A percentile compares a stretch with the other conserved stretches of the same genome.
Conservation (phyloP, 1,140 invertebrate genomes). For the Triops cancriformis region DNA sequence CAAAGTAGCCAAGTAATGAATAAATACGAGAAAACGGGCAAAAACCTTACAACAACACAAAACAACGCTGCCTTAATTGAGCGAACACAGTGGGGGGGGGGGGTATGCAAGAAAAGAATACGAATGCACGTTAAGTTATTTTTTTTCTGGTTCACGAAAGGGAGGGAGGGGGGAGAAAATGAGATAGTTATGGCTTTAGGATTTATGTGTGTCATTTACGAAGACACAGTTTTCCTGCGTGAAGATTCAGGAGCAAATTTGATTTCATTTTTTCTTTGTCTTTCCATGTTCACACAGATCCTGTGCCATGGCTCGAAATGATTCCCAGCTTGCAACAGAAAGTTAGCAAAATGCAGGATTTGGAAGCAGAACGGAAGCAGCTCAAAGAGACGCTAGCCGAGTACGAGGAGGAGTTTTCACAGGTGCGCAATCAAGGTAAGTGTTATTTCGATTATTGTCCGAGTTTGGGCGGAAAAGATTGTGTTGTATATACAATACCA, state of each 20-base stretch:
- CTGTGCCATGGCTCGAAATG: conserved; percentile 43
- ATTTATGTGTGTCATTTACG: neutral
- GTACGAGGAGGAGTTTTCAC: conserved; percentile 49
- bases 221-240: neutral
- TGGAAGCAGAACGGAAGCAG: conserved; percentile 50
- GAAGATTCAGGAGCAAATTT: neutral
- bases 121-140: neutral
- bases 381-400: conserved; percentile 46
- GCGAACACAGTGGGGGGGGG: neutral
- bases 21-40: neutral
- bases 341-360: conserved; percentile 41
- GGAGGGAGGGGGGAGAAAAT: neutral
- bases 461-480: too few species aligned
- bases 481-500: too few species aligned
- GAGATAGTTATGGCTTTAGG: conserved; percentile 6
- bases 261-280: neutral
- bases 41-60: neutral
- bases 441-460: neutral
- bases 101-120: neutral
- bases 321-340: conserved; percentile 43
- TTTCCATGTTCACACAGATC: conserved; percentile 37
- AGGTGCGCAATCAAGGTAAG: conserved; percentile 47
- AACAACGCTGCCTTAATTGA: neutral
- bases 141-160: neutral
- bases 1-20: neutral